Base-by-base conservation (phyloP, 2,797 vertebrate genomes). In the Peromyscus attwateri region DNA sequence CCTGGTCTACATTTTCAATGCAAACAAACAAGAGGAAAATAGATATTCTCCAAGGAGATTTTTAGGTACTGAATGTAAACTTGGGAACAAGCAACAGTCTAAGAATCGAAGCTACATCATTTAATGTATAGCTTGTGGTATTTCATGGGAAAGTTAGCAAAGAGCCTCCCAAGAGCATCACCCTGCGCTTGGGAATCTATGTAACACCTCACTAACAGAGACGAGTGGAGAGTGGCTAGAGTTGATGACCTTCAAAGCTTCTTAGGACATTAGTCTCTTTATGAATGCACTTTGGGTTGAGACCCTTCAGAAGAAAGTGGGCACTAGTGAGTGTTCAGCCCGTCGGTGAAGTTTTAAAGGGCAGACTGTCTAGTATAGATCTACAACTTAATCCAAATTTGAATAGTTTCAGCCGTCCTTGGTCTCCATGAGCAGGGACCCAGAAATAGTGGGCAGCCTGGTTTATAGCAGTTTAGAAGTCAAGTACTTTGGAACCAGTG, bases 21-120 rank as follows among this genome's bases (percentile, higher is more conserved):
- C 95, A 97, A 94, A 95, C n/a, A 87, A 90, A 31, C 81, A 90
- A 77, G 64, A 91, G 31, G 52, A 52, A 96, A 95, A 79, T 92
- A 77, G 37, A 93, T 34, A 90, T 82, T 95, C 31, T 89, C 68
- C 55, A 62, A 83, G 34, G 52, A 91, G 43, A 34, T 3, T 31
- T 94, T 90, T 55, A 89, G 14, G 64, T 40, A 70, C 23, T 60
- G 52, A 81, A 27, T 57, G 27, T 91, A 31, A 75, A 17, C 84
- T 66, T 97, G 66, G 66, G 75, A 92, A 31, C 29, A 95, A 91
- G 77, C 10, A 60, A 37, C 8, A 57, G 68, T 94, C 34, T 76
- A n/a, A 92, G n/a, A 97, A 73, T 80, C 29, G 12, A 29, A 37
- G 21, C 81, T 84, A 19, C 11, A 75, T 93, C 68, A 85, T 49